Base-by-base conservation (phyloP, 2,113 vertebrate genomes). In the Aegotheles bennettii region DNA sequence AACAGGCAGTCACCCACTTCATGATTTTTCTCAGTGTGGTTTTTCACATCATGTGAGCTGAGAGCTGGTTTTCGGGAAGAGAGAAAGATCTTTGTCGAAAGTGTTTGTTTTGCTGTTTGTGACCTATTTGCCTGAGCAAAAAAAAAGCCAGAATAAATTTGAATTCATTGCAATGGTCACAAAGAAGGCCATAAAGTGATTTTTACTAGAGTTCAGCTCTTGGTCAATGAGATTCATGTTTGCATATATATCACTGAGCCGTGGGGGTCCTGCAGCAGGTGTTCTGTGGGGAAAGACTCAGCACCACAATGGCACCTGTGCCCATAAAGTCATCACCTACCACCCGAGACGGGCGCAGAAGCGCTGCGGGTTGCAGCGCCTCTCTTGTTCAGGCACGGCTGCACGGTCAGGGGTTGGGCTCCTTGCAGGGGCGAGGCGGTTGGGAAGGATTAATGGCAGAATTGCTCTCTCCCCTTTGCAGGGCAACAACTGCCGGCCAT, bases 201-300 rank as follows among this genome's bases (percentile, higher is more conserved):
- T 96, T 96, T 96, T 89, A 94, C 85, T 64, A 48, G 95, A 92
- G 94, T 93, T 97, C 94, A 96, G 35, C 64, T 68, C 64, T 40
- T 94, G 93, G 94, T 95, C 93, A 96, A 93, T 95, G 87, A 96
- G 84, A 96, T 95, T 96, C 92, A 68, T 90, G 88, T 48, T 92
- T 90, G 79, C 88, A 86, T 47, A 47, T 93, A 74, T 31, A 54
- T 76, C 78, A 59, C 43, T 0, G 45, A 76, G 64, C 90, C 0
- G 3, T 28, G 29, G 43, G 84, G 68, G 88, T 80, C 70, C 77
- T 93, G 87, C 85, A 90, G 91, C 85, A 95, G 92, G 94, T 97
- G 93, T 28, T 90, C 38, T n/a, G 38, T 73, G 78, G 64, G 85
- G 92, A 70, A 88, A 54, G 1, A 2, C 48, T 85, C 7, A 0